Base-by-base conservation (phyloP, 2,113 vertebrate genomes). In the Eudyptes chrysolophus region DNA sequence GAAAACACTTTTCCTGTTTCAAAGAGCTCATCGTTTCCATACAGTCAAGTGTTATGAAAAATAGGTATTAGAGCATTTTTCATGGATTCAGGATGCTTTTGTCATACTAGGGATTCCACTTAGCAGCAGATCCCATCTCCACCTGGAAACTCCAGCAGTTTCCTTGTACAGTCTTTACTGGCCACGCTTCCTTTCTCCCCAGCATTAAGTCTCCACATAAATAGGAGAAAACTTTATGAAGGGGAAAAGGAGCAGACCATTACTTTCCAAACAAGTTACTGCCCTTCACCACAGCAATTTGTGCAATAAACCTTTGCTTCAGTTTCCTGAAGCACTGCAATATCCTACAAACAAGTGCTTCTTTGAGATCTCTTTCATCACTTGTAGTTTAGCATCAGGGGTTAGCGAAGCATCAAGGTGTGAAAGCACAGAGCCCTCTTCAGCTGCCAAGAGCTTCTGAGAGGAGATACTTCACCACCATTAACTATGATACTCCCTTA, bases 1-100 rank as follows among this genome's bases (percentile, higher is more conserved):
- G 60, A 96, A 96, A 96, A 87, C 46, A 85, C 38, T 68, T 75
- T 84, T 95, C 69, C 80, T 90, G 38, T 93, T 92, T 82, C 81
- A 84, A 91, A 58, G 48, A 84, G 21, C 86, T 87, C 34, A 84
- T 78, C 5, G 0, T 83, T 87, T 91, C 32, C 40, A 13, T 51
- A 20, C 25, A 87, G 60, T 71, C 40, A 82, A 46, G n/a, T 54
- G 32, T 52, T 83, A 65, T 4, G 3, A 71, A 92, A 86, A 89
- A 74, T 30, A 87, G 38, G 32, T 48, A 76, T 54, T 36, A 54
- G 24, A 89, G 34, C 30, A 74, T 95, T 95, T 92, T 86, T 89
- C 71, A 83, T 62, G 44, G 46, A 51, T 76, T 80, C 4, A 3
- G 40, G 64, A 78, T 38, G 42, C 79, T 89, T 96, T 29, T 90